A percentile compares a stretch with the other conserved stretches of the same genome.
Conservation (phyloP, 2,113 vertebrate species). For the Nibea coibor region DNA sequence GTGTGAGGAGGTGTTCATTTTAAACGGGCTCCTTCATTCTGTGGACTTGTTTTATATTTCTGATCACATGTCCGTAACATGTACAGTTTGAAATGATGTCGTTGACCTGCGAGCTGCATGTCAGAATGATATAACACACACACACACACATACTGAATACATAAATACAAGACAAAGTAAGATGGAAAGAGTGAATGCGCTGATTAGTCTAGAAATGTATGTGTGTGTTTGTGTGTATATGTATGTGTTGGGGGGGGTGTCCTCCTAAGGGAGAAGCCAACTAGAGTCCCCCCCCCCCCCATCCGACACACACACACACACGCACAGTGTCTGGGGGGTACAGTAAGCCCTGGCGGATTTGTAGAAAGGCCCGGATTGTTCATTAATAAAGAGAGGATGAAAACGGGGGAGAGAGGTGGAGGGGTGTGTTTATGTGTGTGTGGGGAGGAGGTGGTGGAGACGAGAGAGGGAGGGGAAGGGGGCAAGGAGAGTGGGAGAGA, state of each 20-base stretch:
- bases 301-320: constrained; percentile 36
- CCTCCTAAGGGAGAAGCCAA: constrained; percentile 53
- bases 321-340: constrained; percentile 64
- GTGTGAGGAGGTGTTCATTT: no score
- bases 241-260: neutral
- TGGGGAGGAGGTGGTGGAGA: constrained; percentile 17
- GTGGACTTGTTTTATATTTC: no score
- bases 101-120: no score
- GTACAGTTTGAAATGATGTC: no score
- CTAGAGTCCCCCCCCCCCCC: neutral
- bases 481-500: constrained; percentile 53
- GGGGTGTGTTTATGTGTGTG: constrained; percentile 43
- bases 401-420: constrained; percentile 59
- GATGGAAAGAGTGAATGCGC: constrained; percentile 25
- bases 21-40: no score
- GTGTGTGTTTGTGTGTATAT: constrained; percentile 22
- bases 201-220: constrained; percentile 62
- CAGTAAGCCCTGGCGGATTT: constrained; percentile 73
- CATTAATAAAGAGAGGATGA: constrained; percentile 85
- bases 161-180: constrained; percentile 25
- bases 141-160: constrained; percentile 2
- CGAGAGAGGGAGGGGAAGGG: constrained; percentile 19
- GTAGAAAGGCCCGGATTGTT: constrained; percentile 82
- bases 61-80: no score
- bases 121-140: neutral